Conservation (phyloP, 2,888 invertebrate species). For the Stenchaetothrips biformis region DNA sequence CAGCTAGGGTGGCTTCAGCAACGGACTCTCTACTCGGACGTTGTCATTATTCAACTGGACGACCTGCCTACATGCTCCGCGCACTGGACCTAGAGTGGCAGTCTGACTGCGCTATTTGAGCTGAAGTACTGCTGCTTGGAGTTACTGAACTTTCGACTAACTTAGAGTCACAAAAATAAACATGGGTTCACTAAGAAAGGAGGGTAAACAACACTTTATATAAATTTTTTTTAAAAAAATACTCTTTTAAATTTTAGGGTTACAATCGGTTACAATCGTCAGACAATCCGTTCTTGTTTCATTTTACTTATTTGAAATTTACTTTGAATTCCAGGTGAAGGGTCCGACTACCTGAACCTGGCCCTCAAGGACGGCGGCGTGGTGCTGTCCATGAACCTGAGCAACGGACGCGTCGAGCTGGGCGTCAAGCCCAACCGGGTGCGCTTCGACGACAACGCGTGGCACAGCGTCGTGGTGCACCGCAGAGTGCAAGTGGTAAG, state of each 20-base stretch:
- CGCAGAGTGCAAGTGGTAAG: slow-evolving; percentile 85
- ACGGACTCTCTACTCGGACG: no score
- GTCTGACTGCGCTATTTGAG: no score
- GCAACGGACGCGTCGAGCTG: slow-evolving; percentile 84
- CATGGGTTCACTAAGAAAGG: no score
- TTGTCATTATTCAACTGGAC: no score
- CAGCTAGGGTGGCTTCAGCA: no score
- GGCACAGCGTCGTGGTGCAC: slow-evolving; percentile 89
- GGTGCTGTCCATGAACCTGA: slow-evolving; percentile 81
- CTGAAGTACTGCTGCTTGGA: no score
- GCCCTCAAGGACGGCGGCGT: slow-evolving; percentile 86
- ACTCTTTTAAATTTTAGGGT: neutral
- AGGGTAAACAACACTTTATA: no score
- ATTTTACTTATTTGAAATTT: slow-evolving; percentile 35
- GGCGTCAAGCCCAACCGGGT: slow-evolving; percentile 82
- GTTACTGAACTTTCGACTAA: no score
- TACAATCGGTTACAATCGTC: neutral
- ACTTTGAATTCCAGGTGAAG: slow-evolving; percentile 63
- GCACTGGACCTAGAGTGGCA: no score
- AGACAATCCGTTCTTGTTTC: neutral
- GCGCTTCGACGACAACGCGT: slow-evolving; percentile 92
- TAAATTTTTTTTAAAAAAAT: slow-evolving; percentile 1
- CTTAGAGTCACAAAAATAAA: no score
- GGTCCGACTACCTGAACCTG: slow-evolving; percentile 82
- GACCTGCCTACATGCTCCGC: no score